A percentile compares a stretch with the other conserved stretches of the same genome.
Conservation (phyloP, 2,797 vertebrate species). For the Alcedo atthis region DNA sequence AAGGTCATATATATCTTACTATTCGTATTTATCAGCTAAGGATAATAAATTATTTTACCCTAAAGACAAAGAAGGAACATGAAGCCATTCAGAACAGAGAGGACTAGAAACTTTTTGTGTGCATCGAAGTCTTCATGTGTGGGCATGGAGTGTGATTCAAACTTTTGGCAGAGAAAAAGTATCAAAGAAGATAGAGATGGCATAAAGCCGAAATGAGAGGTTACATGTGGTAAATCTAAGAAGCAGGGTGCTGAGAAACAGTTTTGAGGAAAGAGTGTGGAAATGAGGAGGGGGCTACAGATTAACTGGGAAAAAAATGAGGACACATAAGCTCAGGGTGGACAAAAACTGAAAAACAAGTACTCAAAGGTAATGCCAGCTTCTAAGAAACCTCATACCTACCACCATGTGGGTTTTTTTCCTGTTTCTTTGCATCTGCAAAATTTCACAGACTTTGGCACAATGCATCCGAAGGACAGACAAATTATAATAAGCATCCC, state of each 20-base stretch:
- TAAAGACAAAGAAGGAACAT: not conserved
- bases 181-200: not conserved
- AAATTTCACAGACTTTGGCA: not conserved
- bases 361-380: not conserved
- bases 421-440: not conserved
- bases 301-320: not conserved
- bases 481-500: not conserved
- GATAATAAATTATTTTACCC: not conserved
- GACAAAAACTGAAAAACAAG: not conserved
- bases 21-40: not conserved
- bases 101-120: fast-evolving
- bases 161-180: not conserved
- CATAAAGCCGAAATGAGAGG: not conserved
- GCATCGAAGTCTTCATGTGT: not conserved
- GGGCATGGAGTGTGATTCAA: not conserved
- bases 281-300: not conserved
- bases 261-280: not conserved
- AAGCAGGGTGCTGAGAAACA: not conserved
- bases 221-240: not conserved
- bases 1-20: not conserved
- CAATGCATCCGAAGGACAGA: not conserved
- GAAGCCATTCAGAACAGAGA: not conserved
- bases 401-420: not conserved
- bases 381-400: not conserved
- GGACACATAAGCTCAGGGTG: not conserved